Base-by-base conservation (phyloP, 1,140 invertebrate species). In the Aphaenogaster floridana region DNA sequence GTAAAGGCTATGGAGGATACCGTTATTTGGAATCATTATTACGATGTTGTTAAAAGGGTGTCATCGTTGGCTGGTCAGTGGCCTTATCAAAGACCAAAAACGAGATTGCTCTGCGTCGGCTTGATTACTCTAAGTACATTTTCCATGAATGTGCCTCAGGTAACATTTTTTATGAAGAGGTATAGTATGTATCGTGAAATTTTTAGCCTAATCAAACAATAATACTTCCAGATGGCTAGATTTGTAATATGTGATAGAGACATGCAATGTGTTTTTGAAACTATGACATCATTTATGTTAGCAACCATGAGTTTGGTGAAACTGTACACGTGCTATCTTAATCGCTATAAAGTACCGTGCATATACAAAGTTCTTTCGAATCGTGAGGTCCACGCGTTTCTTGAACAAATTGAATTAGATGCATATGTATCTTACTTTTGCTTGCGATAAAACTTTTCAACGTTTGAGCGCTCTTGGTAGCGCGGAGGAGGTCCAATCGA, bases 1-100 rank as follows among this genome's bases (percentile, higher is more conserved):
- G 28, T 28, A 28, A 28, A 28, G 28, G 34, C 6, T 80, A 81
- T 81, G 79, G 21, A 34, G 79, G 21, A 34, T 45, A 42, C 13
- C 5, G 15, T 17, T 17, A n/a, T 4, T 9, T 71, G n/a, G 13
- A 54, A 34, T 54, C 64, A 71, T 52, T 54, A 80, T 54, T 81
- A 81, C 9, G 13, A 13, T 17, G 9, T 81, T n/a, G 64, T 81
- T 57, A 34, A 71, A 39, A 69, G 11, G 34, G 21, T 81, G 0
- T 59, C 79, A 13, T 81, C 79, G 3, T 71, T 59, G 17, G 52
- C 79, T 13, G 79, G 79, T 13, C 79, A 71, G 6, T 81, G 79
- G 79, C 79, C 79, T 1, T 68, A 80, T 39, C 77, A 80, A 8
- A 66, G n/a, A 28, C 34, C 34, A 52, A 66, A n/a, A n/a, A 42